Conservation (phyloP, 2,797 vertebrate genomes). For the Sebastes itinus region DNA sequence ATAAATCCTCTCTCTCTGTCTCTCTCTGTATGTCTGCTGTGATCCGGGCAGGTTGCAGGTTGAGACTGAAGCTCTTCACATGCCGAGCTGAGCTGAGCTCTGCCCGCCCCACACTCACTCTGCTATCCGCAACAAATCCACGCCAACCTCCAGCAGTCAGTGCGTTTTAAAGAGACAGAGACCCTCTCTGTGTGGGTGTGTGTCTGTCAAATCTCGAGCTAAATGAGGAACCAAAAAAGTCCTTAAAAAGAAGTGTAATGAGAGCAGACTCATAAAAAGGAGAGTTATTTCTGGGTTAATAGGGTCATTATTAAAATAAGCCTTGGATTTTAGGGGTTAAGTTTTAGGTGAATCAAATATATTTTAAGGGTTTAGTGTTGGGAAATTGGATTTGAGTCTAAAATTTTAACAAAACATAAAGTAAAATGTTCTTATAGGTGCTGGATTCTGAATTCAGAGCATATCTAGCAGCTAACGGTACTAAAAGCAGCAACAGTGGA, state of each 20-base stretch:
- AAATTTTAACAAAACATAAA: not conserved
- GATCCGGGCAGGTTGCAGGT: constrained; percentile 16
- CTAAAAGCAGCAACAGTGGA: too few species aligned
- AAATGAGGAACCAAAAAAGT: not conserved
- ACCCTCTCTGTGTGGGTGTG: not conserved
- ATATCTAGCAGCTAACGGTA: fast-evolving
- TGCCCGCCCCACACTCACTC: constrained; percentile 22
- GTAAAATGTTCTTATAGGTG: not conserved
- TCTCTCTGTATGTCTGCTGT: not conserved
- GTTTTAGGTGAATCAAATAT: not conserved
- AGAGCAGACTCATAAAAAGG: not conserved
- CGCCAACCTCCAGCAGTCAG: constrained; percentile 54
- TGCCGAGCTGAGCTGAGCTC: constrained; percentile 27
- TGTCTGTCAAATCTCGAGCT: not conserved
- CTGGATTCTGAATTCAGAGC: too few species aligned
- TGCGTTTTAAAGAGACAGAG: constrained; percentile 76
- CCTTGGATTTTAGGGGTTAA: not conserved
- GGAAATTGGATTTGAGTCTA: not conserved
- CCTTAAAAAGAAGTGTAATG: not conserved
- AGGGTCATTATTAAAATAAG: not conserved
- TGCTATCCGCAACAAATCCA: constrained; percentile 63
- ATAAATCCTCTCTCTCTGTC: not conserved
- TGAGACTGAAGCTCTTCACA: constrained; percentile 38
- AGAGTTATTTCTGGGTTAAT: not conserved
- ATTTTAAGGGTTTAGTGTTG: not conserved